A percentile compares a stretch with the other conserved stretches of the same genome.
These are phyloP conservation scores for Phaethornis superciliosus DNA, from an alignment of 2,113 vertebrate species.

Conservation along the genomic window DNA sequence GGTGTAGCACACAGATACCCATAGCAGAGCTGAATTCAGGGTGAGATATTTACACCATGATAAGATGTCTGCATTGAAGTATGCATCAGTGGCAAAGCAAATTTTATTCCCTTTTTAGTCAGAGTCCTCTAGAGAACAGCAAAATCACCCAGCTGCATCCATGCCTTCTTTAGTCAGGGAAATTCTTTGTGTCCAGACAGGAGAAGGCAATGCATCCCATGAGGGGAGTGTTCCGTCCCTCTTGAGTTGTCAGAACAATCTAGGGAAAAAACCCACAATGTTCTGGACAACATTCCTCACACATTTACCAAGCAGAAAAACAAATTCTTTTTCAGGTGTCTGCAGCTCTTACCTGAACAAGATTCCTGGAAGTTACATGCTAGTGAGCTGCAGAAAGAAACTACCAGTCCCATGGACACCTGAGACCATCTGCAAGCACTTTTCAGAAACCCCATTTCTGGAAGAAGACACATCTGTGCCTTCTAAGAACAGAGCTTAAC, in stretches of 20 bases:
- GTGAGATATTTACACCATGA: neutral
- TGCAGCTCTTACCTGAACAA: neutral
- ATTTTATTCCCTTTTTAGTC: neutral
- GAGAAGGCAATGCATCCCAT: neutral
- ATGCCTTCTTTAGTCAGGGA: neutral
- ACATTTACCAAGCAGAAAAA: neutral
- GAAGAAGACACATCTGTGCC: neutral
- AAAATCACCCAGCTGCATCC: neutral
- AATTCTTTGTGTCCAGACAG: neutral
- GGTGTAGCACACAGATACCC: neutral
- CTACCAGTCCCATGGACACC: neutral
- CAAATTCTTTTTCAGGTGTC: neutral
- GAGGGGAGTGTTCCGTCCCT: neutral
- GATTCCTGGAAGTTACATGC: neutral
- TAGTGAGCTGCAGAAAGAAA: neutral
- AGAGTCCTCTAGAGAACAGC: neutral
- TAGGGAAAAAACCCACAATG: fast-evolving
- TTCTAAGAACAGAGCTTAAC: neutral
- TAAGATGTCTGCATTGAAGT: neutral
- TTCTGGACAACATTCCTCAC: neutral
- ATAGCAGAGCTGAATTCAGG: neutral
- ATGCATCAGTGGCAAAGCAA: neutral
- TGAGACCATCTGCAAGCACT: neutral
- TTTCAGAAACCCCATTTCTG: neutral
- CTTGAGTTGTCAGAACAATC: neutral